phyloP scores from a whole-genome alignment of 30 jellyfish, hydroid and myxozoan genomes.

The Chironex yamaguchii region DNA sequence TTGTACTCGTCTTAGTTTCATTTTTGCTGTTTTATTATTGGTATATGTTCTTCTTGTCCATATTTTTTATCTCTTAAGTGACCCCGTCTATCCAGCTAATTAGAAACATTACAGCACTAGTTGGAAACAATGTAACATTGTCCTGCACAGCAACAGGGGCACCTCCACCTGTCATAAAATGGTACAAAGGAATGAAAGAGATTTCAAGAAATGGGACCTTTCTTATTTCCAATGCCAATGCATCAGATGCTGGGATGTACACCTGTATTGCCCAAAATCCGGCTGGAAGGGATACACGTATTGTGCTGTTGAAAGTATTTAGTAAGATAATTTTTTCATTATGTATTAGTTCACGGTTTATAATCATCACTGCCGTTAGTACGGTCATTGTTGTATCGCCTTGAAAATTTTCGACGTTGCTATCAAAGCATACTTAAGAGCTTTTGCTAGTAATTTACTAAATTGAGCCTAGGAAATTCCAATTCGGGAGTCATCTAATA shows the following conservation, averaged over 20 bases:
- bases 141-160: neutral
- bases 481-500: too few relatives aligned
- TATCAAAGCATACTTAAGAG: too few relatives aligned
- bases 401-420: neutral
- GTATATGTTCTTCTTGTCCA: neutral
- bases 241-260: neutral
- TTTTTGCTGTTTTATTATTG: too few relatives aligned
- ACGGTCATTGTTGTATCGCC: neutral
- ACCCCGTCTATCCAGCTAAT: neutral
- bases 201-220: neutral
- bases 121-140: neutral
- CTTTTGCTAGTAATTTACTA: too few relatives aligned
- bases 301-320: neutral
- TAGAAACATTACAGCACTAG: neutral
- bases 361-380: too few relatives aligned
- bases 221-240: neutral
- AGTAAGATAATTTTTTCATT: neutral
- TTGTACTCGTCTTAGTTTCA: too few relatives aligned
- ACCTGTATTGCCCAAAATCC: neutral
- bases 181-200: neutral
- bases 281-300: neutral
- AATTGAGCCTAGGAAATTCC: too few relatives aligned
- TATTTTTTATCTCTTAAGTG: neutral
- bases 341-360: neutral
- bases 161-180: neutral